phyloP scores from a whole-genome alignment of 2,797 vertebrate species.

The Sylvia borin region DNA sequence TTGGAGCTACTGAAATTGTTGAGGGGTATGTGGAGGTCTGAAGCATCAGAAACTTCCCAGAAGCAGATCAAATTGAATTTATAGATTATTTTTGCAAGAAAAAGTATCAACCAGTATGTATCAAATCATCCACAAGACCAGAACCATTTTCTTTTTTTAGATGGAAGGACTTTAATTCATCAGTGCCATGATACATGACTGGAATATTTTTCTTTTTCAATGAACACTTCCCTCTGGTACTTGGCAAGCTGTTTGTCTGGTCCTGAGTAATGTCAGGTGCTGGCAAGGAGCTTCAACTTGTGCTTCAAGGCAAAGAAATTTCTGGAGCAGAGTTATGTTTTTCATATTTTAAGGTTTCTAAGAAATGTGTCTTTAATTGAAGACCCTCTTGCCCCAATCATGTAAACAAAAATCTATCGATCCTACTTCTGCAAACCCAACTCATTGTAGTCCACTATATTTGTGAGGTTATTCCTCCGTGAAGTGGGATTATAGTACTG shows the following conservation, averaged over 20 bases:
- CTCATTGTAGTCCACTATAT: background rate
- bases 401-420: background rate
- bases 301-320: background rate
- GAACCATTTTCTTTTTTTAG: background rate
- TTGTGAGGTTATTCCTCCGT: background rate
- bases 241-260: slow-evolving; percentile 13
- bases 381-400: background rate
- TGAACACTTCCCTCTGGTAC: background rate
- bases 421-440: background rate
- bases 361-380: background rate
- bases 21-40: background rate
- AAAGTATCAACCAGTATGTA: background rate
- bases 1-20: background rate
- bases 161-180: background rate
- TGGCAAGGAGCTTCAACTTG: background rate
- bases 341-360: background rate
- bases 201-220: background rate
- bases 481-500: background rate
- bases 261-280: background rate
- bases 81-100: background rate
- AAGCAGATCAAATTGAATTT: background rate
- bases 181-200: background rate
- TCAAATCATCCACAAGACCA: background rate
- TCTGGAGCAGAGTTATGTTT: background rate
- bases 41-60: background rate